Evolutionary conservation across 2,888 invertebrate genomes (phyloP).

Genomic region (Rhamphomyia laevipes): DNA sequence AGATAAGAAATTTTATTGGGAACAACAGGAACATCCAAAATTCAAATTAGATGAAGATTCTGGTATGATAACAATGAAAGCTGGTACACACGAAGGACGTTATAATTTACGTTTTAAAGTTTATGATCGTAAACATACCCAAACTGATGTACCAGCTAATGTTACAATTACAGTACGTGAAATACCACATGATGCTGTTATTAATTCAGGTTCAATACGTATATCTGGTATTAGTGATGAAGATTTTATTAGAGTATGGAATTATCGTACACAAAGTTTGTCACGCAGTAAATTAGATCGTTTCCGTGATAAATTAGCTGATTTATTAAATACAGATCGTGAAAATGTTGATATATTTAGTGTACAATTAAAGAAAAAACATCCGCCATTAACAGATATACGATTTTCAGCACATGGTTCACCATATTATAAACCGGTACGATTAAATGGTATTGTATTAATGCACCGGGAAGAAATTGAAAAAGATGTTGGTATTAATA

Average conservation of each 20-base stretch:
- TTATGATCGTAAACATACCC: conserved; percentile 88
- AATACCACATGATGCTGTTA: conserved; percentile 89
- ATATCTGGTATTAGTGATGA: conserved; percentile 91
- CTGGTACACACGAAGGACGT: conserved; percentile 79
- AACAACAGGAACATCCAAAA: conserved; percentile 69
- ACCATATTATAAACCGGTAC: conserved; percentile 87
- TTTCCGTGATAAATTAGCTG: conserved; percentile 77
- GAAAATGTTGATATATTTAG: conserved; percentile 95
- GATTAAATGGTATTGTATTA: conserved; percentile 85
- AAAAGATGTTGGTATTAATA: conserved; percentile 85
- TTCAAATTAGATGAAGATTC: conserved; percentile 84
- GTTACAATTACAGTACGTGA: conserved; percentile 89
- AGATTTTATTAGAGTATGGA: conserved; percentile 91
- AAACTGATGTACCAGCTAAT: conserved; percentile 91
- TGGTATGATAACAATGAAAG: conserved; percentile 92
- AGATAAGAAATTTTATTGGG: conserved; percentile 96
- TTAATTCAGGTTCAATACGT: conserved; percentile 89
- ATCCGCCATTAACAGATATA: conserved; percentile 82
- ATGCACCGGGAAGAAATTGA: conserved; percentile 92
- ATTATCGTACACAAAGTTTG: conserved; percentile 74
- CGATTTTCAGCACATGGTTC: conserved; percentile 92
- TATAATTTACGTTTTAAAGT: conserved; percentile 75
- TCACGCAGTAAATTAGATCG: conserved; percentile 81
- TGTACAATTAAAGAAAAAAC: conserved; percentile 76
- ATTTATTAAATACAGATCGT: conserved; percentile 70